Conservation (phyloP, 2,113 vertebrate species). For the Ramphastos sulfuratus region DNA sequence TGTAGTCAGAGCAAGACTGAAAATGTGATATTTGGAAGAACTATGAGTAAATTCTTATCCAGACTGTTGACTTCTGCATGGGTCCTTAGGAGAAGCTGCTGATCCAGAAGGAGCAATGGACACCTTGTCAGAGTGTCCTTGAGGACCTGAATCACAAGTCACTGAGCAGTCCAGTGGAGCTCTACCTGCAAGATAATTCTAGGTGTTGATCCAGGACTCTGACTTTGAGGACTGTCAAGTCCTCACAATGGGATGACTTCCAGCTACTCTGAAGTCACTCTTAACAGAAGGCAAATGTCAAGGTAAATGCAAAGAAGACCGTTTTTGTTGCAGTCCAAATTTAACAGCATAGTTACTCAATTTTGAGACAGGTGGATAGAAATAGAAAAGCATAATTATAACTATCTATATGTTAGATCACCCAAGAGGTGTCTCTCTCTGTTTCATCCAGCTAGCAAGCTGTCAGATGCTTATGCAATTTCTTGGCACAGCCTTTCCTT, state of each 20-base stretch:
- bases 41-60: neutral
- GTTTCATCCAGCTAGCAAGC: slow-evolving; percentile 62
- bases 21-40: neutral
- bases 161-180: neutral
- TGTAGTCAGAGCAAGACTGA: neutral
- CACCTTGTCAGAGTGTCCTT: neutral
- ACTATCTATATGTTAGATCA: slow-evolving; percentile 69
- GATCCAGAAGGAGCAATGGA: neutral
- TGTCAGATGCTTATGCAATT: slow-evolving; percentile 69
- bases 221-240: neutral
- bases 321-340: slow-evolving; percentile 45
- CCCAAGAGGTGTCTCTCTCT: slow-evolving; percentile 64
- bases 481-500: slow-evolving; percentile 52
- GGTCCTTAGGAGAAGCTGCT: neutral
- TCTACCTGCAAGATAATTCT: neutral
- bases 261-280: slow-evolving; percentile 1
- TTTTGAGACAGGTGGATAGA: slow-evolving; percentile 66
- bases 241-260: neutral
- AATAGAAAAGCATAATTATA: slow-evolving; percentile 66
- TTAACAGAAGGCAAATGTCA: neutral
- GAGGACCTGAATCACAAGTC: neutral
- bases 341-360: slow-evolving; percentile 60
- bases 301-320: slow-evolving; percentile 1
- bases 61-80: neutral
- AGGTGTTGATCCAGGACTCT: neutral